Base-by-base conservation (phyloP, 2,797 vertebrate species). In the Buphagus erythrorhynchus region DNA sequence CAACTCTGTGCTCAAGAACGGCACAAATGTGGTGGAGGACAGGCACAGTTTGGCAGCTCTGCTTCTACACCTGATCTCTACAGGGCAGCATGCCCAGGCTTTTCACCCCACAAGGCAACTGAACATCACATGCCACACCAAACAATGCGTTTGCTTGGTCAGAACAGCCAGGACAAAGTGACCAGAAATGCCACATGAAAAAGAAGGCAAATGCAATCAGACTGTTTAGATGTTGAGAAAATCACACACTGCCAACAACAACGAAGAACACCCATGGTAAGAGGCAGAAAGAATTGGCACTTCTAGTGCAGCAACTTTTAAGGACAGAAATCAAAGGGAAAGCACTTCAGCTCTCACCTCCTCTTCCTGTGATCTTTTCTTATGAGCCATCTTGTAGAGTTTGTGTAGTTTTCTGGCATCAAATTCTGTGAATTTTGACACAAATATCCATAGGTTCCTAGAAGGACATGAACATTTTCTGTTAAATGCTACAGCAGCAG, bases 381-480 rank as follows among this genome's bases (percentile, higher is more conserved):
- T 99, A 96, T 99, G 99, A 62, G 99, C 99, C 99, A 99, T 99
- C 98, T 99, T 99, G 97, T 99, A 99, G 92, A 99, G 98, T 85
- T 99, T 99, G 97, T 99, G 99, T 71, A 99, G 98, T 96, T 99
- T 99, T 95, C 98, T 98, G 16, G 99, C 99, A 65, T 99, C 99
- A 96, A 99, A 99, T 98, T 99, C 99, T 16, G 99, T 99, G 95
- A 99, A 99, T 98, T 99, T 99, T 63, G 99, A 99, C 92, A 99
- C 99, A 98, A 99, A 99, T 95, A 99, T 99, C 99, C 99, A 99
- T 26, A 99, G 99, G 95, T 99, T 99, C 97, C 99, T 99, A 97
- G 63, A 85, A 90, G 72, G 77, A 95, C 46, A 57, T 7, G 18
- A 83, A 85, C 38, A 72, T 78, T 86, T 85, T 69, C 83, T 86